Conservation (phyloP, 2,888 invertebrate species). For the Cremastobaeus sp. region DNA sequence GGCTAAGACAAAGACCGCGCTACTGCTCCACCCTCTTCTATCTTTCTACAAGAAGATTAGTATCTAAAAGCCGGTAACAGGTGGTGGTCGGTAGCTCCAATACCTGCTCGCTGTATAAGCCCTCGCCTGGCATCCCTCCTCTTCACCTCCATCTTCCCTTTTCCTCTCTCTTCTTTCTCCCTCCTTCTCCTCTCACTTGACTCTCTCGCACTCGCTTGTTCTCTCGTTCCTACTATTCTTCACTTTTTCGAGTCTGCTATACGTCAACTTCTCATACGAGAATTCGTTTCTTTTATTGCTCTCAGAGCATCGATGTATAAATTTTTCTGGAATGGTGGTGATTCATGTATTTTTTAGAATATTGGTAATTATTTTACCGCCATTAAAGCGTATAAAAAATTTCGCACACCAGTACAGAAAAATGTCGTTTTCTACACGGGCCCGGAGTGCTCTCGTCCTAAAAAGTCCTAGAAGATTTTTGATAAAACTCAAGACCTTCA, state of each 20-base stretch:
- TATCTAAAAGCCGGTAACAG: conserved; percentile 71
- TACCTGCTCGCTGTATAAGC: conserved; percentile 66
- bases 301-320: neutral
- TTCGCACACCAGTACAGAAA: no score
- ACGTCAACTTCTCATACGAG: conserved; percentile 51
- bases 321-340: neutral
- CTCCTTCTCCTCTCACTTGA: conserved; percentile 1
- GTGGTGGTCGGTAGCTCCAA: conserved; percentile 71
- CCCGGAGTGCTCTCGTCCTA: no score
- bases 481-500: no score
- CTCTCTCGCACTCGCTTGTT: conserved; percentile 1
- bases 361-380: no score
- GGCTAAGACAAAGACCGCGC: conserved; percentile 70
- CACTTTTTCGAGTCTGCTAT: conserved; percentile 30
- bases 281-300: conserved; percentile 28
- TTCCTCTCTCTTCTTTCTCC: conserved; percentile 38
- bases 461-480: no score
- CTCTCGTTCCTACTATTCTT: conserved; percentile 21
- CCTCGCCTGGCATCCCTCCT: conserved; percentile 59
- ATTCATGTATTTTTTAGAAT: no score
- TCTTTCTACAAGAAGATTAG: conserved; percentile 68
- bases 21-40: conserved; percentile 65
- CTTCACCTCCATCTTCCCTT: conserved; percentile 39
- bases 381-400: no score
- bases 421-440: no score